Percentiles rank a stretch among this genome's conserved stretches.
These are phyloP conservation scores for Montipora efflorescens DNA, from an alignment of 64 coral and sea anemone species.

Conservation along the genomic window DNA sequence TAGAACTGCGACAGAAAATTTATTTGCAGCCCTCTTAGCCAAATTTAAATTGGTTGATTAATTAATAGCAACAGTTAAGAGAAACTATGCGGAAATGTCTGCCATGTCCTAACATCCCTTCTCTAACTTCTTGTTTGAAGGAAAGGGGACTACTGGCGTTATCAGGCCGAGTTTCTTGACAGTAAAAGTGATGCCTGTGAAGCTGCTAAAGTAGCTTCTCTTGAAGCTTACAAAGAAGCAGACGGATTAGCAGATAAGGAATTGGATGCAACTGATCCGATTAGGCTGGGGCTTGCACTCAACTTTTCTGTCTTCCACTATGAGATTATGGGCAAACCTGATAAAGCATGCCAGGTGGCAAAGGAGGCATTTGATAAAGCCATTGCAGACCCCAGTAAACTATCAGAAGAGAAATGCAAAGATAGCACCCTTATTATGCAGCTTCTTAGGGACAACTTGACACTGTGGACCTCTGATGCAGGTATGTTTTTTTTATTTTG, in stretches of 20 bases:
- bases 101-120: slow-evolving; percentile 46
- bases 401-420: slow-evolving; percentile 56
- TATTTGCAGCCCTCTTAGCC: background rate
- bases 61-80: background rate
- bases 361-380: slow-evolving; percentile 72
- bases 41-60: background rate
- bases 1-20: background rate
- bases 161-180: slow-evolving; percentile 86
- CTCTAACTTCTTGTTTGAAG: slow-evolving; percentile 63
- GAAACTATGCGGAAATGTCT: background rate
- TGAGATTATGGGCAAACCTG: slow-evolving; percentile 71
- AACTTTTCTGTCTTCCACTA: slow-evolving; percentile 95
- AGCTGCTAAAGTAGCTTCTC: slow-evolving; percentile 31
- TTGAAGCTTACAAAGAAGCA: slow-evolving; percentile 58
- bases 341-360: slow-evolving; percentile 73
- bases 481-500: background rate
- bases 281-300: slow-evolving; percentile 78
- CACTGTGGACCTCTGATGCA: slow-evolving; percentile 70
- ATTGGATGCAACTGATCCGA: slow-evolving; percentile 72
- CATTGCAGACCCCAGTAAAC: slow-evolving; percentile 30
- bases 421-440: slow-evolving; percentile 87
- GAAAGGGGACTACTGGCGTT: slow-evolving; percentile 97
- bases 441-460: slow-evolving; percentile 84
- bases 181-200: background rate
- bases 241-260: background rate